These are phyloP conservation scores for Nezara viridula DNA, from an alignment of 2,888 invertebrate genomes.

Conservation along the genomic window DNA sequence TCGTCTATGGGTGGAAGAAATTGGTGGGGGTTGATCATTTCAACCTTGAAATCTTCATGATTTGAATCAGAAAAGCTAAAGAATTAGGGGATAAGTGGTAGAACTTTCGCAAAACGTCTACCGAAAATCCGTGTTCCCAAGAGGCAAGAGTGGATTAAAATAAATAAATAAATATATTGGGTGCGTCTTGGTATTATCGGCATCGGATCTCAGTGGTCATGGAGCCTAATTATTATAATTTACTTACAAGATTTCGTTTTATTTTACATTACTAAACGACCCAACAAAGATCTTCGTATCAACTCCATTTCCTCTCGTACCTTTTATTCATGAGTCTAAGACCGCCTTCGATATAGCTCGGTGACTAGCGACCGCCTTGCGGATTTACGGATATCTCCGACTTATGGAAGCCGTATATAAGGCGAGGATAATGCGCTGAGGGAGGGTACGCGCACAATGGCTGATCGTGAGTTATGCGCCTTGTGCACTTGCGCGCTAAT, in stretches of 20 bases:
- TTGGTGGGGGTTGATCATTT: too few relatives aligned
- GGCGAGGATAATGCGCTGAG: constrained; percentile 10
- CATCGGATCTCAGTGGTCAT: too few relatives aligned
- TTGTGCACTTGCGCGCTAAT: constrained; percentile 41
- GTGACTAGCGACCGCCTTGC: background rate
- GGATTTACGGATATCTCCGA: constrained; percentile 52
- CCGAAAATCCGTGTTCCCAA: too few relatives aligned
- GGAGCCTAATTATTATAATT: too few relatives aligned
- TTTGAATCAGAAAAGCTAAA: too few relatives aligned
- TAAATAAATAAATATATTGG: too few relatives aligned
- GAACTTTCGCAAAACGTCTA: too few relatives aligned
- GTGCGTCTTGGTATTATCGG: too few relatives aligned
- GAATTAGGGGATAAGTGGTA: too few relatives aligned
- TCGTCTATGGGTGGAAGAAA: too few relatives aligned
- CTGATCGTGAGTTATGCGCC: constrained; percentile 49
- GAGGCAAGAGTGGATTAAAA: too few relatives aligned
- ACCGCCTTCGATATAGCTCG: constrained; percentile 40
- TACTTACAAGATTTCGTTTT: background rate
- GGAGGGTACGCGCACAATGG: background rate
- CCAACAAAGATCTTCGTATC: background rate
- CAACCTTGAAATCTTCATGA: too few relatives aligned
- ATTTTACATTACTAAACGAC: background rate
- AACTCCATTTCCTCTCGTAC: background rate
- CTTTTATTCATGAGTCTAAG: constrained; percentile 20
- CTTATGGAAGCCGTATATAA: constrained; percentile 52